Conservation (phyloP, 2,797 vertebrate genomes). For the Spinus olivaceus region DNA sequence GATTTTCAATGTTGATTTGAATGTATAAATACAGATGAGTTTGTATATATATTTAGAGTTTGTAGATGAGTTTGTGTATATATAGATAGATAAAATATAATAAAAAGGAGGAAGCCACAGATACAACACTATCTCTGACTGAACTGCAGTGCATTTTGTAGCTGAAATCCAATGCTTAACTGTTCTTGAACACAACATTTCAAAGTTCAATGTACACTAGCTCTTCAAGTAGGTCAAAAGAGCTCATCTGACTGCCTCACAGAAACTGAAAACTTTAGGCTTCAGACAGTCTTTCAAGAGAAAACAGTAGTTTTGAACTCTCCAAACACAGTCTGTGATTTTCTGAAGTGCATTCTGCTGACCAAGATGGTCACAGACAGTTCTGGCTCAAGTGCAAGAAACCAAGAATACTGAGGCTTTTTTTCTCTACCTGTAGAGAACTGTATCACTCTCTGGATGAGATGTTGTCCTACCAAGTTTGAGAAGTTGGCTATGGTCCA, state of each 20-base stretch:
- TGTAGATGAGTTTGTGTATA: background rate
- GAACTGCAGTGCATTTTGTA: background rate
- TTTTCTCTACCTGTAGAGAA: conserved; percentile 9
- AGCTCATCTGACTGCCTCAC: background rate
- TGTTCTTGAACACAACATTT: background rate
- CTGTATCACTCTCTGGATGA: background rate
- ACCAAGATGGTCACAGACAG: background rate
- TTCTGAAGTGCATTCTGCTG: background rate
- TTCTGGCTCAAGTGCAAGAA: background rate
- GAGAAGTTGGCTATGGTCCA: background rate
- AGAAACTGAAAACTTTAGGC: background rate
- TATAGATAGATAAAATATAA: background rate
- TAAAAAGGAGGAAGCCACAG: background rate
- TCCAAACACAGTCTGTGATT: background rate
- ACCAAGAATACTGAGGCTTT: background rate
- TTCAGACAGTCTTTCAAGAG: background rate
- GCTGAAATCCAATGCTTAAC: background rate
- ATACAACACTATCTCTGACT: background rate
- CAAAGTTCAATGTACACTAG: background rate
- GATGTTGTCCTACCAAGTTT: background rate
- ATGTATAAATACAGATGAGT: background rate
- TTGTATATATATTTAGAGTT: background rate
- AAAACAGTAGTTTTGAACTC: background rate
- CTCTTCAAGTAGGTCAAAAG: background rate
- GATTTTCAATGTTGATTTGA: background rate